Base-by-base conservation (phyloP, 1,140 invertebrate genomes). In the Drosophila baimaii region DNA sequence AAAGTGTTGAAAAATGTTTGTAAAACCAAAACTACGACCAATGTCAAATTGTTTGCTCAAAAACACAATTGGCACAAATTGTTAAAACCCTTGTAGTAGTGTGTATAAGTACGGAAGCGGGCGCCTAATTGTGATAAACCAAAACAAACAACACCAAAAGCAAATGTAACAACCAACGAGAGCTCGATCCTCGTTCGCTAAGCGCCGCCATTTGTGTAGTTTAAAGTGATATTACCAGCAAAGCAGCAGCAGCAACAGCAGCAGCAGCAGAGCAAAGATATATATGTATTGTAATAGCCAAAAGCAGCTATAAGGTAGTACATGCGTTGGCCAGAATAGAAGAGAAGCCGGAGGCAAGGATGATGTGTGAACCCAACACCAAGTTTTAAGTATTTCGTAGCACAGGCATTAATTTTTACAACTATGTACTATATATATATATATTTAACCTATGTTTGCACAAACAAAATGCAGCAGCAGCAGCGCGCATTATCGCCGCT, bases 121-220 rank as follows among this genome's bases (percentile, higher is more conserved):
- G 84, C 85, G 84, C 81, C 68, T 27, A 64, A 89, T 79, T 89
- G 84, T 89, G 84, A 89, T 89, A 89, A 81, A 82, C 71, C 43
- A 73, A 47, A 73, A 47, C 51, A 71, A 70, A 69, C 51, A 72
- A 79, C 65, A 83, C 69, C 27, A 79, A 75, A 79, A 89, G 79
- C 84, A 88, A 84, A 79, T 64, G 63, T 70, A 84, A 74, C 55
- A 86, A 65, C 78, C 78, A 84, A 75, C 59, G 73, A 83, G 65
- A 78, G 57, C 43, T 66, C 54, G 35, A 66, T 65, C 58, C 29
- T 79, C 68, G 69, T 79, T 74, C 46, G 41, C 75, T 62, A 70
- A 82, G 81, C 81, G 81, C 81, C 81, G 71, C 64, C 83, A 79
- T 88, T 86, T 88, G 83, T 86, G 76, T 83, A 86, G 79, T 83